These are phyloP conservation scores for Anguilla pacifica DNA, from an alignment of 2,797 vertebrate genomes.

Conservation along the genomic window DNA sequence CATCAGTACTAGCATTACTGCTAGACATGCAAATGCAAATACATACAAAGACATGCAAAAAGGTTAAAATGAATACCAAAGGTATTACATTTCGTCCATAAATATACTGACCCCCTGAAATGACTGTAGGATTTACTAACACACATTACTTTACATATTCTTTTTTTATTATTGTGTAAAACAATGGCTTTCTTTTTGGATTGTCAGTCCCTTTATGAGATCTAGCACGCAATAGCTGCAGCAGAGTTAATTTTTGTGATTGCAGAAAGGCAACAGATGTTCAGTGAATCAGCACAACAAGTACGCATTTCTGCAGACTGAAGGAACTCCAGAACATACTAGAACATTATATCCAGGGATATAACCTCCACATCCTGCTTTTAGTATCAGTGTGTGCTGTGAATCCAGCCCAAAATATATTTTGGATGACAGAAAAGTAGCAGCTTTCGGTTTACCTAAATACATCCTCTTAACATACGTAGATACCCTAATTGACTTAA, in stretches of 20 bases:
- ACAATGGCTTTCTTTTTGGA: background rate
- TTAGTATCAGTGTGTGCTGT: constrained; percentile 24
- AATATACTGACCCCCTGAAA: background rate
- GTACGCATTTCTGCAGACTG: constrained; percentile 48
- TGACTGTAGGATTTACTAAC: background rate
- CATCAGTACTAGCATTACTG: background rate
- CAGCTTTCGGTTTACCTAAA: background rate
- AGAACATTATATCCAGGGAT: background rate
- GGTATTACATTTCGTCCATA: background rate
- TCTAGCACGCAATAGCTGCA: constrained; percentile 9
- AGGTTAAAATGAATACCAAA: too few species aligned
- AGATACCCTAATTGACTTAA: background rate
- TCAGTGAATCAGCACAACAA: constrained; percentile 47
- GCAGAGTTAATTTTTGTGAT: constrained; percentile 36
- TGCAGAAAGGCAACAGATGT: constrained; percentile 53
- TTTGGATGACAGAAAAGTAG: background rate
- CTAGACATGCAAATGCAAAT: background rate
- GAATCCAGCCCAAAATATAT: constrained; percentile 44
- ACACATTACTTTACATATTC: background rate
- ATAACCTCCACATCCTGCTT: constrained; percentile 7
- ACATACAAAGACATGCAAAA: background rate
- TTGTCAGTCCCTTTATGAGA: background rate
- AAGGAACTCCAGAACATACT: constrained; percentile 45
- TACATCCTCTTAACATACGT: background rate
- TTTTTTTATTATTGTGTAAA: background rate